Conservation (phyloP, 2,113 vertebrate species). For the Tachuris rubrigastra region DNA sequence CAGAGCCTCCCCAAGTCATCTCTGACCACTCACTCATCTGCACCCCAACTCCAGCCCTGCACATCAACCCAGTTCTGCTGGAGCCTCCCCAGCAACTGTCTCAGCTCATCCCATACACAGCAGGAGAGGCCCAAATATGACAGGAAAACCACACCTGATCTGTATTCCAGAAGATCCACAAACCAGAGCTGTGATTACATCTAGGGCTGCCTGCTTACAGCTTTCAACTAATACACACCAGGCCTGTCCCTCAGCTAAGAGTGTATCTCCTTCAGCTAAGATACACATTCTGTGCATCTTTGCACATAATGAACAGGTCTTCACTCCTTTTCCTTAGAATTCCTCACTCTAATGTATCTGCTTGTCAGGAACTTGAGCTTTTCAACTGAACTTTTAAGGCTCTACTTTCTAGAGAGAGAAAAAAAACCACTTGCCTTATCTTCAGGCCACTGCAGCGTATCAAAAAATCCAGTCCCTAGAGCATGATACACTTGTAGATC, state of each 20-base stretch:
- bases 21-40: neutral
- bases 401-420: neutral
- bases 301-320: neutral
- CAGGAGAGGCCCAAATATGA: rapidly evolving
- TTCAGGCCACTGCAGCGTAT: neutral
- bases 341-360: neutral
- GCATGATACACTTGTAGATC: neutral
- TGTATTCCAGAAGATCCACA: neutral
- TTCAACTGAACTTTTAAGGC: neutral
- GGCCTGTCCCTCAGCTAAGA: neutral
- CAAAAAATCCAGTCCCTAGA: neutral
- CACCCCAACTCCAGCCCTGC: neutral
- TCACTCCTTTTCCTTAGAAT: neutral
- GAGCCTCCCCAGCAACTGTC: neutral
- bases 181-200: neutral
- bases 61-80: neutral
- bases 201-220: neutral
- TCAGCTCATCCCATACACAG: neutral
- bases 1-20: neutral
- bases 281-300: neutral
- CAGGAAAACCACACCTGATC: rapidly evolving
- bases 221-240: neutral
- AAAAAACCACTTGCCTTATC: neutral
- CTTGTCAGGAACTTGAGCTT: neutral
- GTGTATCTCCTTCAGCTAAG: too few relatives aligned